Conservation (phyloP, 1,140 invertebrate genomes). For the Pogonomyrmex barbatus region DNA sequence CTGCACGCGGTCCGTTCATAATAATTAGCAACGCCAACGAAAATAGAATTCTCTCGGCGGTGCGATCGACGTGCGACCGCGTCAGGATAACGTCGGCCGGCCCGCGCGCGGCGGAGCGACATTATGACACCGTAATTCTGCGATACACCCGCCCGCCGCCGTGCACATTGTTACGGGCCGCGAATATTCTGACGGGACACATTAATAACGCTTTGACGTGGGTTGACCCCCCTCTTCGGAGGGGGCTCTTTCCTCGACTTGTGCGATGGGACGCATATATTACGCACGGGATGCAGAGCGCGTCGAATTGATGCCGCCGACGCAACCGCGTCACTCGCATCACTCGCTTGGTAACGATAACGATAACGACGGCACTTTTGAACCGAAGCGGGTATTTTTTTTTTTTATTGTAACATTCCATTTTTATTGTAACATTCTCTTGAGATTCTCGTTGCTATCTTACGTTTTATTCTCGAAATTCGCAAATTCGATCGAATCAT, state of each 20-base stretch:
- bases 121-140: constrained; percentile 75
- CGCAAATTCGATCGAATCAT: neutral
- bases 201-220: constrained; percentile 75
- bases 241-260: neutral
- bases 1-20: constrained; percentile 74
- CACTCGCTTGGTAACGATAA: neutral
- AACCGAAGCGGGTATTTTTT: neutral
- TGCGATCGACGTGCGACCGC: constrained; percentile 17
- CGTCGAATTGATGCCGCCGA: constrained; percentile 61
- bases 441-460: neutral
- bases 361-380: neutral
- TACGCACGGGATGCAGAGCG: constrained; percentile 51
- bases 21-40: constrained; percentile 76
- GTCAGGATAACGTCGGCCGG: constrained; percentile 10
- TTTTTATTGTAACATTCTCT: too few species aligned
- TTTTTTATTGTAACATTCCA: neutral
- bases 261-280: constrained; percentile 69
- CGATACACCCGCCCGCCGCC: constrained; percentile 63
- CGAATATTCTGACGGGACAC: constrained; percentile 68
- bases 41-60: constrained; percentile 72
- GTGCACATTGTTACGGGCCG: constrained; percentile 62
- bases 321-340: constrained; percentile 19
- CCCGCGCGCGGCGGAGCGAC: neutral
- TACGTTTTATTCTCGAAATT: neutral
- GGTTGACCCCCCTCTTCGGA: too few species aligned